Base-by-base conservation (phyloP, 1,140 invertebrate species). In the Drosophila lowei region DNA sequence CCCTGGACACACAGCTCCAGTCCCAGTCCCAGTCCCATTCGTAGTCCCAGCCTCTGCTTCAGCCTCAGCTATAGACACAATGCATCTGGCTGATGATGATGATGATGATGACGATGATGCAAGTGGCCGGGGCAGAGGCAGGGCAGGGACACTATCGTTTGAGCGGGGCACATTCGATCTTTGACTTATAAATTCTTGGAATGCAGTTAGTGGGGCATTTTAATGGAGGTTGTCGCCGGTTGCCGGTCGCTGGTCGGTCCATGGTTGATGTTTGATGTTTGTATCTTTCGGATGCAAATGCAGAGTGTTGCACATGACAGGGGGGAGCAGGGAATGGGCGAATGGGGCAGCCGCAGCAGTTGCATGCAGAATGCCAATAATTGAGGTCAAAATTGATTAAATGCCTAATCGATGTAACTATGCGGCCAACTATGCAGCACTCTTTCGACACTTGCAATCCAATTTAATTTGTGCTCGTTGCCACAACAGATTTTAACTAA, bases 161-260 rank as follows among this genome's bases (percentile, higher is more conserved):
- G 56, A 71, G 65, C 71, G 62, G 60, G 50, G 71, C 75, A 84
- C 64, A 89, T 89, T 88, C 83, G 83, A 88, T 88, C 83, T 88
- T 88, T 88, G 83, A 88, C 83, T 88, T 88, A 72, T 88, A 70
- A 88, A 88, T 88, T 88, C 83, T 88, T 84, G 83, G 83, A 88
- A 88, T 88, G 83, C 83, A 83, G 84, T 79, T 83, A 83, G 79
- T 83, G 81, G 77, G 67, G 68, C 77, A 80, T 88, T 78, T 86
- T 86, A 86, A 86, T 86, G 83, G 73, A 81, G 56, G 63, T 66
- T 85, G 76, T 62, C 62, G 63, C 76, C 23, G 18, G 16, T 53
- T 47, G 46, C 46, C 46, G 54, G 54, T 46, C 42, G 23, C 25
- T 46, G 41, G 11, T 38, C 9, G 34, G 34, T 38, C 34, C 34